Percentiles rank a stretch among this genome's conserved stretches.
Conservation (phyloP, 2,113 vertebrate species). For the Asarcornis scutulata region DNA sequence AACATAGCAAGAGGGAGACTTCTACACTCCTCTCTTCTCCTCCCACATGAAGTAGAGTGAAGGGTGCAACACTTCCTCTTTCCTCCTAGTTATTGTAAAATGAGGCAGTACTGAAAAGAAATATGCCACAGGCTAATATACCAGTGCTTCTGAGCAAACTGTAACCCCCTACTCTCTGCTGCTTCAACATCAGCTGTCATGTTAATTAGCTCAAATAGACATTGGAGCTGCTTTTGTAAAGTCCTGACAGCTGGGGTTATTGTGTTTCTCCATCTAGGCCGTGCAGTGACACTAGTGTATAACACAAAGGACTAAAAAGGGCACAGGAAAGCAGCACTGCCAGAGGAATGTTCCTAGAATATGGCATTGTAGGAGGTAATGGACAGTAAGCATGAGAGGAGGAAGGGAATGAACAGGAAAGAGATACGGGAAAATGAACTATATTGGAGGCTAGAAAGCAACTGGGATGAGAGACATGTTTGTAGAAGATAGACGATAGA, state of each 20-base stretch:
- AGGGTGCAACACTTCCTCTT: neutral
- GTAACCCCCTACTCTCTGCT: neutral
- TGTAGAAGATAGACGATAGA: neutral
- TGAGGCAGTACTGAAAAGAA: no score
- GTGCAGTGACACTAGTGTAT: neutral
- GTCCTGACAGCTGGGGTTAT: neutral
- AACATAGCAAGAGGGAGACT: neutral
- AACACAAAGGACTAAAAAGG: neutral
- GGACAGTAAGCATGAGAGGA: neutral
- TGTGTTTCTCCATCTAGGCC: neutral
- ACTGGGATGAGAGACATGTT: neutral
- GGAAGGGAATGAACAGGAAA: neutral
- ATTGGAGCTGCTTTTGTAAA: neutral
- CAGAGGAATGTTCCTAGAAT: neutral
- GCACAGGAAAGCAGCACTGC: neutral
- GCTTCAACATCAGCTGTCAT: neutral
- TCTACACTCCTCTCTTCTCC: neutral
- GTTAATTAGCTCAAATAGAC: neutral
- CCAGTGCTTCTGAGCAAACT: no score
- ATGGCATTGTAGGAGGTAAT: neutral
- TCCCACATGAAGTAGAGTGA: neutral
- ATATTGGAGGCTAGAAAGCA: neutral
- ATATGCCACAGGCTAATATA: neutral
- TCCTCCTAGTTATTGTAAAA: neutral
- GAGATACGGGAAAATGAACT: neutral